These are phyloP conservation scores for Myotis myotis DNA, from an alignment of 2,797 vertebrate species.

Conservation along the genomic window DNA sequence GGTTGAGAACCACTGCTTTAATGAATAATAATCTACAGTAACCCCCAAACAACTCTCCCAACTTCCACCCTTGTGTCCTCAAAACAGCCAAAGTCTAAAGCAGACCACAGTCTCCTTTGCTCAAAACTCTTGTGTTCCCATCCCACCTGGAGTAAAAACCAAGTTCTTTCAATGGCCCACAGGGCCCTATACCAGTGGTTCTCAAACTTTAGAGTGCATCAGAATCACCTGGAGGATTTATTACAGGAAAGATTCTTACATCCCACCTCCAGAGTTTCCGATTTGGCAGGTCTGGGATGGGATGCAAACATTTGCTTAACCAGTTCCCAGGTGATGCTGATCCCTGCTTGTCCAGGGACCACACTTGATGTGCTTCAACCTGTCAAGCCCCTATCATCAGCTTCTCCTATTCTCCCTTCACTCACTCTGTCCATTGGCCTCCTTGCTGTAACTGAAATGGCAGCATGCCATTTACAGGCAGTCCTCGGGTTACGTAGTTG, in stretches of 20 bases:
- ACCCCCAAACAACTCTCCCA: neutral
- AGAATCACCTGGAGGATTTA: conserved; percentile 14
- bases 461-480: neutral
- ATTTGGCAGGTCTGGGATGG: neutral
- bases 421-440: neutral
- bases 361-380: neutral
- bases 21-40: neutral
- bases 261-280: neutral
- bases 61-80: neutral
- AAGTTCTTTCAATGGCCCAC: neutral
- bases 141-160: neutral
- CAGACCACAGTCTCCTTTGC: neutral
- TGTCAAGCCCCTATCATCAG: neutral
- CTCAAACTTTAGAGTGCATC: neutral
- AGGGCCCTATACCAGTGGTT: neutral
- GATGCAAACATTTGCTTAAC: neutral
- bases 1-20: too few relatives aligned
- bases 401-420: neutral
- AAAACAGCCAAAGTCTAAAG: conserved; percentile 30
- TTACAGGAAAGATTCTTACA: neutral
- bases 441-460: neutral
- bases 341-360: neutral
- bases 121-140: conserved; percentile 7
- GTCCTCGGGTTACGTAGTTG: too few relatives aligned
- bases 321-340: neutral